These are phyloP conservation scores for Gymnobelideus leadbeateri DNA, from an alignment of 2,113 vertebrate species.

Conservation along the genomic window DNA sequence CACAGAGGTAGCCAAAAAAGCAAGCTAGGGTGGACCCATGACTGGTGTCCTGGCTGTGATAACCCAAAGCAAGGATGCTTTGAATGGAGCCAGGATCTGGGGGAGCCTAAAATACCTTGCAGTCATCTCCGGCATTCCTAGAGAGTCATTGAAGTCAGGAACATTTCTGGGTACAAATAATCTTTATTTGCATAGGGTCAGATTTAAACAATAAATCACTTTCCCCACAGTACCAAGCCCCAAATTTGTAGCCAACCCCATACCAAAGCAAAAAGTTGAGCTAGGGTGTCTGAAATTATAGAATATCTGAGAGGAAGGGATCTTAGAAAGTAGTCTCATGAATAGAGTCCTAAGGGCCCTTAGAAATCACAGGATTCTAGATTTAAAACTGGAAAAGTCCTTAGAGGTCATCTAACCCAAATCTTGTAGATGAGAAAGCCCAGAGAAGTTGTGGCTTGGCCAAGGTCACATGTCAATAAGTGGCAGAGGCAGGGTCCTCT, in stretches of 20 bases:
- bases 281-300: too few relatives aligned
- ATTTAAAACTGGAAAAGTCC: neutral
- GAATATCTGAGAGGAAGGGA: neutral
- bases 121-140: neutral
- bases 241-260: neutral
- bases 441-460: neutral
- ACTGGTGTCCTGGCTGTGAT: neutral
- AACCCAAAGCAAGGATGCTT: neutral
- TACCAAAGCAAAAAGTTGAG: neutral
- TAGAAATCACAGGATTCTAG: neutral
- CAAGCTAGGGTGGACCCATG: too few relatives aligned
- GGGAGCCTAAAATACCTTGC: neutral
- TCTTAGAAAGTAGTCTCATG: neutral
- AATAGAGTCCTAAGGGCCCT: neutral
- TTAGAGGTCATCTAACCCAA: neutral
- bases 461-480: neutral
- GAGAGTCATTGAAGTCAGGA: neutral
- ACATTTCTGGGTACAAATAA: neutral
- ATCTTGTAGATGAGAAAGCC: neutral
- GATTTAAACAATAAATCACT: neutral
- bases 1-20: too few relatives aligned
- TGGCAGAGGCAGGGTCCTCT: neutral
- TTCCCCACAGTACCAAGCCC: neutral
- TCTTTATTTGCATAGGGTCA: neutral
- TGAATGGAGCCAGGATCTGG: neutral